Evolutionary conservation across 2,888 invertebrate species (phyloP), one percentile per base, ranked within the genome.

Genomic region (Acleris laterana): DNA sequence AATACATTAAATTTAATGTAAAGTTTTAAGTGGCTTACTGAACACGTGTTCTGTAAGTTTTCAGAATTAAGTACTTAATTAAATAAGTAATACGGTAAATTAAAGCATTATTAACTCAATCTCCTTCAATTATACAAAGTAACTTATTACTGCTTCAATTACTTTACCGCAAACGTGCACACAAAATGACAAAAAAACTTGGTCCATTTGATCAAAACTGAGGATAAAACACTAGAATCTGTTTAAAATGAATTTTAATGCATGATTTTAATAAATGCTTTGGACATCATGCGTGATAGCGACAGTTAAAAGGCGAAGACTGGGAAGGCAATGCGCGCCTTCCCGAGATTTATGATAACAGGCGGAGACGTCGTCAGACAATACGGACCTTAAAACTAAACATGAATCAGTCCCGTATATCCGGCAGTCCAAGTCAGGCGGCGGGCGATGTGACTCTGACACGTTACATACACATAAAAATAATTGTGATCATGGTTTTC

Each of bases 101-200:
- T 42, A 19, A 28, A 44, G 32, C 46, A 55, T 22, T 32, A 13
- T 17, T 28, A 38, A 51, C 56, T 19, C 2, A 60, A 55, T 56
- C 28, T 3, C 52, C 25, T 51, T 52, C 49, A 56, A 6, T 13
- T 25, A 16, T 48, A 58, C 70, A 74, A 76, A 70, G 70, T 72
- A 69, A 72, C 32, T 28, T 32, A 9, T 32, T 79, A 80, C 78
- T 81, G 80, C 77, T 81, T 81, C 63, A 60, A 68, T 73, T 74
- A 70, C 71, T 61, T 75, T 71, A 72, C 68, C 65, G 72, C 74
- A 70, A 72, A 60, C 53, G 25, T 56, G 61, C 63, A 61, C 58
- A 69, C 63, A 68, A 70, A 68, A 71, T 67, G 68, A 70, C 69
- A 72, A 62, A 67, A 69, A 74, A 56, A 17, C 32, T 62, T 13